Evolutionary conservation across 2,888 invertebrate species (phyloP).

Genomic region (Cistogaster globosa): DNA sequence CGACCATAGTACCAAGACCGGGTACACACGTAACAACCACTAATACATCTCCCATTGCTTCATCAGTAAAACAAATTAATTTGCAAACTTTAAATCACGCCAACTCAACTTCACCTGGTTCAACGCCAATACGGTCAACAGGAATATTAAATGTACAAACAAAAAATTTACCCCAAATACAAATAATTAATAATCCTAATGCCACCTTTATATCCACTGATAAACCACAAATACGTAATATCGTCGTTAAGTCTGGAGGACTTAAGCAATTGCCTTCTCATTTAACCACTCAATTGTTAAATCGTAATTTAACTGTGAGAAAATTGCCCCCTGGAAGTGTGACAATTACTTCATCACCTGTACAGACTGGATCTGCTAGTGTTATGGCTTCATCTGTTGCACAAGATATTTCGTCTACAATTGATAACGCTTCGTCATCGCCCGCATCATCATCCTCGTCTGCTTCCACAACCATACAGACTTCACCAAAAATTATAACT

Average conservation of each 20-base stretch:
- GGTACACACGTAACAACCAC: slow-evolving; percentile 54
- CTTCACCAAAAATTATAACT: slow-evolving; percentile 74
- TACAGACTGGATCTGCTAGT: slow-evolving; percentile 46
- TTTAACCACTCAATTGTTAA: slow-evolving; percentile 75
- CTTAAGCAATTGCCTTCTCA: slow-evolving; percentile 76
- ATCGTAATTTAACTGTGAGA: slow-evolving; percentile 78
- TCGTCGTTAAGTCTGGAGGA: slow-evolving; percentile 76
- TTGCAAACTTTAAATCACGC: slow-evolving; percentile 73
- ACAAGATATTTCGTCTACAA: slow-evolving; percentile 17
- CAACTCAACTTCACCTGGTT: slow-evolving; percentile 51
- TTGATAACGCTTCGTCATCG: slow-evolving; percentile 30
- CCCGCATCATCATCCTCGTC: slow-evolving; percentile 40
- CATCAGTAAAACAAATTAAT: slow-evolving; percentile 76
- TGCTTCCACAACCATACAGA: slow-evolving; percentile 70
- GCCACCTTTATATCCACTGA: slow-evolving; percentile 66
- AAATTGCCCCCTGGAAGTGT: slow-evolving; percentile 75
- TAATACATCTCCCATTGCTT: slow-evolving; percentile 69
- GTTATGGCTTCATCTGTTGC: slow-evolving; percentile 7
- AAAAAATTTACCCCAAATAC: slow-evolving; percentile 74
- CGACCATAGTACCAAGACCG: slow-evolving; percentile 73
- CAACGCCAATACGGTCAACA: slow-evolving; percentile 54
- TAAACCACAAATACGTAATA: slow-evolving; percentile 75
- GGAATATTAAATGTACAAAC: slow-evolving; percentile 74
- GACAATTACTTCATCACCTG: slow-evolving; percentile 69
- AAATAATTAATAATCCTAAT: slow-evolving; percentile 73